Base-by-base conservation (phyloP, 2,797 vertebrate species). In the Gastrophryne carolinensis region DNA sequence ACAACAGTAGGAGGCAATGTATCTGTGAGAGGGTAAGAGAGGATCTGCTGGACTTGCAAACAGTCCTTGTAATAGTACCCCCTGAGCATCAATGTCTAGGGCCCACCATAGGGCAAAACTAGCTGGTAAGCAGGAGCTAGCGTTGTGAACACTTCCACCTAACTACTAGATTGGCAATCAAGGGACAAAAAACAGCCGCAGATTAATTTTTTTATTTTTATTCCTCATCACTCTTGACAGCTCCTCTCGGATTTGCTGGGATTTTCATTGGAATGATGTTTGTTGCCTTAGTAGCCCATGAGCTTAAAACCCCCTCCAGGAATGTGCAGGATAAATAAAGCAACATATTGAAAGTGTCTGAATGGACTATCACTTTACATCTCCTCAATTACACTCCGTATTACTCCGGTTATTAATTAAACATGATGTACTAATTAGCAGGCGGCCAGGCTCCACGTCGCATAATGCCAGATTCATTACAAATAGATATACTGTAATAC, bases 271-370 rank as follows among this genome's bases (percentile, higher is more conserved):
- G 56, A 72, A 76, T 32, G 32, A 0, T 50, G 61, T 73, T 80
- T 73, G 71, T 79, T 80, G 82, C 79, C 78, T 73, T 60, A 74
- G 81, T 79, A 81, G 79, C 76, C 79, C 76, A 19, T 67, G 79
- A 79, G 71, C 47, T 69, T 69, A 72, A 69, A 70, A 17, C 19
- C 75, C n/a, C 71, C 72, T 82, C 61, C 54, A 77, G 80, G 81
- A 82, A 84, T 63, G 80, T 54, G 68, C 44, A 34, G 57, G 75
- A 81, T 64, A 83, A 84, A 84, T 66, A 77, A 73, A 82, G 78
- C 35, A 44, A 78, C 29, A 72, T 47, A 60, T 24, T 15, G 53
- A 29, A 75, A 62, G 60, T 21, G 15, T 71, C 29, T 71, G 67
- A 69, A 69, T 61, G 65, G 73, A 65, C 66, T 47, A 77, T 77